Percentiles rank a stretch among this genome's conserved stretches.
These are phyloP conservation scores for Myotis planiceps DNA, from an alignment of 2,797 vertebrate genomes.

Conservation along the genomic window DNA sequence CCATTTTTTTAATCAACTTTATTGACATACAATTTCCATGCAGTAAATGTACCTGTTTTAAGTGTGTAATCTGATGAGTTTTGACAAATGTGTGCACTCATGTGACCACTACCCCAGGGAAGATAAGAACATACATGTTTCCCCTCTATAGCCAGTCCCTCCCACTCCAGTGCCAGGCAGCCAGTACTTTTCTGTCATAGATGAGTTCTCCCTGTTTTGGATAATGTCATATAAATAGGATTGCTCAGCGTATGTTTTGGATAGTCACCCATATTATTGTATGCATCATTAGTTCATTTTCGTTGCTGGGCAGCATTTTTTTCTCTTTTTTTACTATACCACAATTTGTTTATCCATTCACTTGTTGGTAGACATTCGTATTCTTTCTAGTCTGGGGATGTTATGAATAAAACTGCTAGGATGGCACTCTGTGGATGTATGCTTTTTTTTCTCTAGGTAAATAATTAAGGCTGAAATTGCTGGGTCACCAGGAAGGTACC, in stretches of 20 bases:
- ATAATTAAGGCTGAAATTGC: background rate
- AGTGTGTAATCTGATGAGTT: background rate
- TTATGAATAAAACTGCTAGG: background rate
- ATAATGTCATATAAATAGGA: background rate
- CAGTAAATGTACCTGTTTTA: background rate
- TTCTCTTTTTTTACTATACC: background rate
- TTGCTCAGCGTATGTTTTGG: background rate
- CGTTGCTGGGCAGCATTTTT: background rate
- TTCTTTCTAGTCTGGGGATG: background rate
- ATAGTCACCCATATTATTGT: background rate
- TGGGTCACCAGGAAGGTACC: background rate
- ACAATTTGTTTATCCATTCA: background rate
- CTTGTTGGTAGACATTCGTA: background rate
- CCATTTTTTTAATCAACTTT: background rate
- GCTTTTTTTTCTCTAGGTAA: background rate
- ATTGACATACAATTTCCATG: background rate
- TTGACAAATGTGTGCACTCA: background rate
- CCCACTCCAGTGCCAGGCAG: background rate
- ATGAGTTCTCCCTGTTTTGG: background rate
- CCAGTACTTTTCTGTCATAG: background rate
- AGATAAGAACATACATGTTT: background rate
- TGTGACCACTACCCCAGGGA: background rate
- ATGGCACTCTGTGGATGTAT: background rate
- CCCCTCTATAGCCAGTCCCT: background rate
- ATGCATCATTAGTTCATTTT: background rate